Evolutionary conservation across 2,888 invertebrate genomes (phyloP).

Genomic region (Drosophila longiperda): DNA sequence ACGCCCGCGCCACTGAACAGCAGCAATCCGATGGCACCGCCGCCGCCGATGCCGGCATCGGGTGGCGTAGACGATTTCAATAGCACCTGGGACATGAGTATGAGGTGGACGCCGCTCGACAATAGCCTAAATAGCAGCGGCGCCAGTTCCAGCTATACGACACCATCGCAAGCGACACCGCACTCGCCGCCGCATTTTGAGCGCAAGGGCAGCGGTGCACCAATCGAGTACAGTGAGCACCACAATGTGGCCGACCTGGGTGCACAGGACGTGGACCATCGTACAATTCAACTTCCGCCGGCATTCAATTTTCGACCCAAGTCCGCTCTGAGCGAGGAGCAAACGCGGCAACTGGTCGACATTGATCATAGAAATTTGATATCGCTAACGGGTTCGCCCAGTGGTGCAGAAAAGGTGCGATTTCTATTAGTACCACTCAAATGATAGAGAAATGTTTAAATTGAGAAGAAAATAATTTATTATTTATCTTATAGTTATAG

Average conservation of each 20-base stretch:
- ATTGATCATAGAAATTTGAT: conserved; percentile 94
- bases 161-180: conserved; percentile 85
- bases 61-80: conserved; percentile 79
- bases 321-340: conserved; percentile 80
- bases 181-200: conserved; percentile 89
- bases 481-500: background rate
- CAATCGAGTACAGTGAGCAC: conserved; percentile 88
- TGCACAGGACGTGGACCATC: conserved; percentile 87
- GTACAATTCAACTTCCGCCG: conserved; percentile 86
- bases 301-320: conserved; percentile 83
- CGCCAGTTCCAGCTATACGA: conserved; percentile 72
- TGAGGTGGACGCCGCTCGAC: conserved; percentile 84
- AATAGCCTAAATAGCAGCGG: conserved; percentile 83
- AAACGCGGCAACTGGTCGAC: conserved; percentile 87
- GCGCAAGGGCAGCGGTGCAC: conserved; percentile 86
- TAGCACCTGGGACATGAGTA: conserved; percentile 85
- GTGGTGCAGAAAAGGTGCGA: conserved; percentile 67
- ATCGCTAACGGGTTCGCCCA: conserved; percentile 91
- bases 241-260: conserved; percentile 80
- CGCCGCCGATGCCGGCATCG: conserved; percentile 60
- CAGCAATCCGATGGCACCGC: conserved; percentile 61
- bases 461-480: background rate
- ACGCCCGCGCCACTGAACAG: conserved; percentile 60
- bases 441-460: background rate
- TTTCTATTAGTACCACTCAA: background rate